Evolutionary conservation across 2,113 vertebrate species (phyloP), one percentile per base, ranked within the genome.

Genomic region (Saguinus imperator): DNA sequence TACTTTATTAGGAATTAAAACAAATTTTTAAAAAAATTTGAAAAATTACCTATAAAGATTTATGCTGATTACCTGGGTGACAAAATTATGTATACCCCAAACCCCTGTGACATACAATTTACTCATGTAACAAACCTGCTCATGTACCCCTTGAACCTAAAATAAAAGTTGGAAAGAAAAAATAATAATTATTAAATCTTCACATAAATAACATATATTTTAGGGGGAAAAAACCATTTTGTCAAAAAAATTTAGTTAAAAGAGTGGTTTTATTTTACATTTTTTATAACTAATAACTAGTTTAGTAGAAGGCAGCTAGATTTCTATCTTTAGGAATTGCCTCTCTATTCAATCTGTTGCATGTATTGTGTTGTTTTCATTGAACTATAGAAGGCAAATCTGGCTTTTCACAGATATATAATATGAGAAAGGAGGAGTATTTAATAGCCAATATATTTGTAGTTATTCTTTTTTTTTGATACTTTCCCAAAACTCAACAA

Each of bases 401-500:
- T 91, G n/a, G 8, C 32, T 43, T 91, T 17, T 75, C 32, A 91
- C 17, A 95, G 77, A 50, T 68, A 45, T 3, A 6, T 91, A 66
- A 29, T 93, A 80, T 93, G 25, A 87, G 52, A 14, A 93, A 7
- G 52, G 37, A 80, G 21, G 17, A 23, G 1, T 35, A 85, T 61
- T 87, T 84, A 79, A 27, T 66, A 76, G 50, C 58, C 23, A 35
- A 75, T 23, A 45, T 87, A 83, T 87, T 79, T 90, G 13, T 92
- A 29, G 8, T 95, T 86, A 77, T 94, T 96, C 55, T 90, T 87
- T 64, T 64, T 64, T 97, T 97, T 93, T 93, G 86, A 96, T 91
- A 45, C 50, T 57, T 5, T 61, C 55, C 73, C 43, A 84, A 89
- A 91, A 91, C n/a, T 61, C 64, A 88, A 85, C 76, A 87, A 66